Base-by-base conservation (phyloP, 2,797 vertebrate genomes). In the Bradypodion ventrale region DNA sequence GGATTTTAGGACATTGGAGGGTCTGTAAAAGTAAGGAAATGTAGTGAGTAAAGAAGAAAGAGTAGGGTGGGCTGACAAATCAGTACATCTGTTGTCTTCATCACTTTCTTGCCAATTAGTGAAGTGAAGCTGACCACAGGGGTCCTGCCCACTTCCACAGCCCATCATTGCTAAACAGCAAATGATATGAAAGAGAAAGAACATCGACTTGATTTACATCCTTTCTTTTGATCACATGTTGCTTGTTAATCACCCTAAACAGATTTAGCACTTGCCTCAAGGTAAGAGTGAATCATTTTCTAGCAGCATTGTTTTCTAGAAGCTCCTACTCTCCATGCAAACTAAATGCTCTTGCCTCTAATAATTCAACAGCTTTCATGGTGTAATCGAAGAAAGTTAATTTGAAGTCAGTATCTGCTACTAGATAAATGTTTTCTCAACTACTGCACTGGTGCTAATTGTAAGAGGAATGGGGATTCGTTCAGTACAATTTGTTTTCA, bases 401-500 rank as follows among this genome's bases (percentile, higher is more conserved):
- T 81, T 21, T 59, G 63, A 81, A 70, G 56, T 46, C 32, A 62
- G 59, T 79, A 74, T 70, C 49, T 69, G 40, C 23, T 75, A 40
- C 37, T 59, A 59, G 46, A 75, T 75, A 75, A 75, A 75, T 75
- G 52, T 29, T 49, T 85, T 46, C 60, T 62, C 65, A 23, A 49
- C 19, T 25, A 4, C 16, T 69, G 32, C n/a, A 49, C 15, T 70
- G 44, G 16, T 69, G n/a, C 78, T 85, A 85, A 76, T 76, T 81
- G 25, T 69, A 70, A 75, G 23, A 76, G 32, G 15, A 69, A 80
- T 75, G n/a, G 63, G 66, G 59, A 62, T 87, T 77, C n/a, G n/a
- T n/a, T n/a, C 85, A 87, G 85, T 80, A 89, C 84, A 75, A 83
- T 91, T 89, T 92, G 80, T 76, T 82, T 90, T 73, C 80, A 84